Percentiles rank a stretch among this genome's conserved stretches.
Evolutionary conservation across 2,113 vertebrate species (phyloP).

Genomic region (Charina bottae): DNA sequence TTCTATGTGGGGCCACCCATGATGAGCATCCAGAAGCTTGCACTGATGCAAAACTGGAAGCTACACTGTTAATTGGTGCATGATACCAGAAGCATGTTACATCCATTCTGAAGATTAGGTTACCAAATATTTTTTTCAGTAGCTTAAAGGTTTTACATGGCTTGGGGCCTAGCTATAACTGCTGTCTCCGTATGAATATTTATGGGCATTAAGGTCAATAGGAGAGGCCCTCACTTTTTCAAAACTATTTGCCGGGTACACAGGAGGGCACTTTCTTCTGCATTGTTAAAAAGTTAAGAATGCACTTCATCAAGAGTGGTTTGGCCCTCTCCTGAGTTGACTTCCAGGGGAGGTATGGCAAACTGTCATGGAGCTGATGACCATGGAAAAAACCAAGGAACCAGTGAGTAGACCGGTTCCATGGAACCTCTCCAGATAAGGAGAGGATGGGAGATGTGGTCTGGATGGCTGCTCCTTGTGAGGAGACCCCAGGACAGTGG

Average conservation of each 20-base stretch:
- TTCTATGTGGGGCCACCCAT: neutral
- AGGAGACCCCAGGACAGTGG: too few relatives aligned
- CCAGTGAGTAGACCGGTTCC: too few relatives aligned
- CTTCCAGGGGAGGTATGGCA: neutral
- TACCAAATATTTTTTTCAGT: neutral
- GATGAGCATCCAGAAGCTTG: neutral
- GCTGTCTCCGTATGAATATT: neutral
- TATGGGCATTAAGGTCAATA: neutral
- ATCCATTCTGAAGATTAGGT: neutral
- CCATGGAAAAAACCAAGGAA: too few relatives aligned
- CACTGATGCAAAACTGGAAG: neutral
- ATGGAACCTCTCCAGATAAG: too few relatives aligned
- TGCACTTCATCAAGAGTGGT: neutral
- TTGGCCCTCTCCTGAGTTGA: neutral
- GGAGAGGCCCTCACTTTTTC: neutral
- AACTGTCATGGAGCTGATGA: too few relatives aligned
- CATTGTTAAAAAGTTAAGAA: neutral
- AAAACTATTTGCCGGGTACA: neutral
- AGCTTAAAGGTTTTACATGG: neutral
- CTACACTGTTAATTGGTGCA: neutral
- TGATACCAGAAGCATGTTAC: neutral
- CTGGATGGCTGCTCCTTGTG: too few relatives aligned
- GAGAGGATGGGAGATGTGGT: too few relatives aligned
- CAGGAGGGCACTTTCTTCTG: neutral
- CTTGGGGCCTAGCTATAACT: neutral